Percentiles rank a stretch among this genome's conserved stretches.
Conservation (phyloP, 92 coral and sea anemone genomes). For the Diadumene lineata region DNA sequence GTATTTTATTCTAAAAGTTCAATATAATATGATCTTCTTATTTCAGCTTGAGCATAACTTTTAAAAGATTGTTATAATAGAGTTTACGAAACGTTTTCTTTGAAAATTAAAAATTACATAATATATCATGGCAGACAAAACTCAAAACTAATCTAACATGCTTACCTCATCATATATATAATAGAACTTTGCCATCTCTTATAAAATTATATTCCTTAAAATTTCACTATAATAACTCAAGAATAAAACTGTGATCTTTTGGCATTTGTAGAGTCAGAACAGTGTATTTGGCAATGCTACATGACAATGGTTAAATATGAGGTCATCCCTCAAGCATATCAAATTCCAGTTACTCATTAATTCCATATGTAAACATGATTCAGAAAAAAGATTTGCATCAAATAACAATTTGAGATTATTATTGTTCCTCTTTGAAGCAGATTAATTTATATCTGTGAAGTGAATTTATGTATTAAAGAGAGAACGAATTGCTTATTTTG, state of each 20-base stretch:
- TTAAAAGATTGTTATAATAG: too few species aligned
- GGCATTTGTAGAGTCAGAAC: background rate
- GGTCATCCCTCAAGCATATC: background rate
- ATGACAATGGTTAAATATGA: background rate
- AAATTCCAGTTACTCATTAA: background rate
- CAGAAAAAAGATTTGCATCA: too few species aligned
- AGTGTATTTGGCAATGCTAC: background rate
- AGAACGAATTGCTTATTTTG: background rate
- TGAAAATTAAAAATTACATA: background rate
- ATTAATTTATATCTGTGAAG: background rate
- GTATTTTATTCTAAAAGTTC: too few species aligned
- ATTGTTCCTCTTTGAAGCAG: too few species aligned
- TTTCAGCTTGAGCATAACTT: too few species aligned
- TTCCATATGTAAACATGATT: background rate
- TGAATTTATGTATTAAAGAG: background rate
- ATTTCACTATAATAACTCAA: background rate
- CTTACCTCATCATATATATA: slow-evolving; percentile 37
- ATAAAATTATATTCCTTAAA: background rate
- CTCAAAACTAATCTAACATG: background rate
- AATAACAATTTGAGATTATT: too few species aligned
- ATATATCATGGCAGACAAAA: background rate
- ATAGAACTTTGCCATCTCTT: slow-evolving; percentile 29
- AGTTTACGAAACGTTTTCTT: background rate
- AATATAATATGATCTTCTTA: too few species aligned
- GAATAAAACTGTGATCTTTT: too few species aligned